These are phyloP conservation scores for Neodiprion pinetum DNA, from an alignment of 1,140 invertebrate genomes.

Conservation along the genomic window DNA sequence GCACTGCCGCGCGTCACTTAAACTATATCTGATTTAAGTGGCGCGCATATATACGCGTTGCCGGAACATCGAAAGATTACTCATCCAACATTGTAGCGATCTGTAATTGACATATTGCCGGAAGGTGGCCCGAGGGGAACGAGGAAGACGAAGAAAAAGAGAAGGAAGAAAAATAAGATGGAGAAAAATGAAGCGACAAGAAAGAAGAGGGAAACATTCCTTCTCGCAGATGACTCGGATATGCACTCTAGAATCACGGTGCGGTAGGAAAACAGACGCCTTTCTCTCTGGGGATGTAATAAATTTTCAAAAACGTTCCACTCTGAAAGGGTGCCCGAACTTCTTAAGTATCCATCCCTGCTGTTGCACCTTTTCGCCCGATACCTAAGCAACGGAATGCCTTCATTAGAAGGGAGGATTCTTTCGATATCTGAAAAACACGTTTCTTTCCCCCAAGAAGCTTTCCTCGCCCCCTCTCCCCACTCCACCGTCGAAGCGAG, in stretches of 20 bases:
- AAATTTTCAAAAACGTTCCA: not conserved
- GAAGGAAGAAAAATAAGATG: not conserved
- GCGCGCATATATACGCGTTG: not conserved
- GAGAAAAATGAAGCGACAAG: not conserved
- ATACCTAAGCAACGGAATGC: too few relatives aligned
- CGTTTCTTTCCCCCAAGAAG: not conserved
- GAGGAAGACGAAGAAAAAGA: not conserved
- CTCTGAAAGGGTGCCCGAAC: not conserved
- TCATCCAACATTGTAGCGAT: not conserved
- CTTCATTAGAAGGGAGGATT: not conserved
- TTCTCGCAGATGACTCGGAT: not conserved
- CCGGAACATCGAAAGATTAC: not conserved
- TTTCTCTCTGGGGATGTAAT: not conserved
- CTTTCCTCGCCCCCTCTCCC: not conserved
- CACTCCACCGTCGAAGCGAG: too few relatives aligned
- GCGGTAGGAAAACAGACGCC: not conserved
- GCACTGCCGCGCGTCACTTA: slow-evolving; percentile 4
- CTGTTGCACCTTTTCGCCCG: not conserved
- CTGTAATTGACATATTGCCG: not conserved
- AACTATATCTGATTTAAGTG: slow-evolving; percentile 2
- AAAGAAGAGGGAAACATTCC: not conserved
- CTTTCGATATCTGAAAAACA: slow-evolving; percentile 5
- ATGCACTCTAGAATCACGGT: not conserved
- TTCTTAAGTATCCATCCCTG: not conserved
- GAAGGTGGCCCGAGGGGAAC: not conserved